Conservation (phyloP, 2,888 invertebrate genomes). For the Smittia sp. region DNA sequence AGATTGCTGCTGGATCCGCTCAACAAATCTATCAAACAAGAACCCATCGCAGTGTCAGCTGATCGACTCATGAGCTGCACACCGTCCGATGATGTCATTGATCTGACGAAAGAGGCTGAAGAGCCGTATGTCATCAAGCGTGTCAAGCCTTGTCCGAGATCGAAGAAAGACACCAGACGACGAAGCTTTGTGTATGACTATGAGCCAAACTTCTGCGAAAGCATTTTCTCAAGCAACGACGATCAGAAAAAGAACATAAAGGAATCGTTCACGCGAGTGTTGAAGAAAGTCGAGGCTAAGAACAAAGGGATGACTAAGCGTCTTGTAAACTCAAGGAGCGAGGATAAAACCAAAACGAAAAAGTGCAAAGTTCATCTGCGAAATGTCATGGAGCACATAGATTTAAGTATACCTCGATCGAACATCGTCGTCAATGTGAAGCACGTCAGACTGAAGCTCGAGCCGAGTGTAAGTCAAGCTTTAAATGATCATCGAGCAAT, state of each 20-base stretch:
- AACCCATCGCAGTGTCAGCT: background rate
- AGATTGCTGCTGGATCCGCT: too few species aligned
- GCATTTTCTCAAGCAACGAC: too few species aligned
- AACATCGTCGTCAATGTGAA: background rate
- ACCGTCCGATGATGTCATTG: background rate
- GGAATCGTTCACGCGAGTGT: background rate
- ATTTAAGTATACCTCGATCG: background rate
- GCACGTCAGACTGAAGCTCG: background rate
- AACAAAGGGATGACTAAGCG: too few species aligned
- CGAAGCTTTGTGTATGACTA: too few species aligned
- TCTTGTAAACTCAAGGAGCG: too few species aligned
- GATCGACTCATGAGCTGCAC: background rate
- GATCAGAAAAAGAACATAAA: too few species aligned
- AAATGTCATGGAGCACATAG: slow-evolving; percentile 13
- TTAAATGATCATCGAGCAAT: background rate
- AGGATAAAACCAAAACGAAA: too few species aligned
- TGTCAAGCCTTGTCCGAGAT: background rate
- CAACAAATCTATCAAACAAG: background rate
- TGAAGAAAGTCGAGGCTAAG: too few species aligned
- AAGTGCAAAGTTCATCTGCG: background rate
- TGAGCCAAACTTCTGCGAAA: too few species aligned
- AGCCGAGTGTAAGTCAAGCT: slow-evolving; percentile 7
- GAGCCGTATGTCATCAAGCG: background rate
- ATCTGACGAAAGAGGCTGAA: background rate
- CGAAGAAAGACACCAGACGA: too few species aligned